Base-by-base conservation (phyloP, 2,797 vertebrate species). In the Pelodytes ibericus region DNA sequence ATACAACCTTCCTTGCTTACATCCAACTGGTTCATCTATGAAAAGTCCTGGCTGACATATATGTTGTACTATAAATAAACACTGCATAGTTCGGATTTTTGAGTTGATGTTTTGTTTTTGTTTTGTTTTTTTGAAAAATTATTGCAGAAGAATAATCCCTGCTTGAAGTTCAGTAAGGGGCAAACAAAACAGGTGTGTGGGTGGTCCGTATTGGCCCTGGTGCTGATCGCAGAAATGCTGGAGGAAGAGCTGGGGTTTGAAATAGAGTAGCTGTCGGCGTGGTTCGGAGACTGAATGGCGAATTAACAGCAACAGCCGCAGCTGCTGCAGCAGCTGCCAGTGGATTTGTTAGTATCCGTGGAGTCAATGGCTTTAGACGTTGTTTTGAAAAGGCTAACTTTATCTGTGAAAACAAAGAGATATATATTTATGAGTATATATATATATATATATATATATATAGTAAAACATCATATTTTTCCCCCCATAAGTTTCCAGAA, bases 21-120 rank as follows among this genome's bases (percentile, higher is more conserved):
- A 82, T 85, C 87, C 75, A 79, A 58, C 31, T 82, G 31, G 87
- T 82, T 87, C 83, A 85, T 84, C 87, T 91, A 88, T 89, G 86
- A 91, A 91, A 88, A 93, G 87, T 90, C 91, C 86, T 91, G 89
- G 89, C 88, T 90, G 90, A 85, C 22, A 85, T 85, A 85, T 89
- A 86, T 84, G 87, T 92, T 87, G 89, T 92, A 89, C 87, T 91
- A 92, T 91, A 93, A 91, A 91, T 86, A 91, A 93, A 93, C 92
- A 91, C 95, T 98, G 97, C 96, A 98, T 98, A 98, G 96, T 95
- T 96, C 93, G 92, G 90, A 33, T 22, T n/a, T n/a, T n/a, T n/a
- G n/a, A n/a, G n/a, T n/a, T n/a, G n/a, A n/a, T n/a, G n/a, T n/a
- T 2, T 88, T 88, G 88, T 83, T 89, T 89, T 92, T 90, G 75